Conservation (phyloP, 2,888 invertebrate species). For the Drosophila picticornis region DNA sequence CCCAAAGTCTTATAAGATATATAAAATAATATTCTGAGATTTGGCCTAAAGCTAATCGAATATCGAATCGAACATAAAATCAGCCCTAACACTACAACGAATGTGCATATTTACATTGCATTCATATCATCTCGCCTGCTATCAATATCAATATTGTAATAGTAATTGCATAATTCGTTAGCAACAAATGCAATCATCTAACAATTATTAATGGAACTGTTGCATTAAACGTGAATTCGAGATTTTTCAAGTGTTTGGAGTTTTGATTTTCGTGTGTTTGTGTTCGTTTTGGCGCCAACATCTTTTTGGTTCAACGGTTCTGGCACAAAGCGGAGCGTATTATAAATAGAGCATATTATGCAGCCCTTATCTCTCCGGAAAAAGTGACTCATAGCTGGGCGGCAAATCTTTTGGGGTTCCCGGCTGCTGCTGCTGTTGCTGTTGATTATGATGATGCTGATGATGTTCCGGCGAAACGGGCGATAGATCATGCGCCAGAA, state of each 20-base stretch:
- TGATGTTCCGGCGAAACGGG: conserved; percentile 56
- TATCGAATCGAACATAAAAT: conserved; percentile 37
- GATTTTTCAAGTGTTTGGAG: conserved; percentile 13
- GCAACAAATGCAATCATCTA: conserved; percentile 22
- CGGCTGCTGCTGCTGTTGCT: conserved; percentile 56
- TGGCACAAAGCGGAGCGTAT: conserved; percentile 69
- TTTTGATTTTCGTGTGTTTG: conserved; percentile 6
- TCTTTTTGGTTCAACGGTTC: conserved; percentile 41
- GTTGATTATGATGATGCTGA: conserved; percentile 31
- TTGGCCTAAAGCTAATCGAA: conserved; percentile 40
- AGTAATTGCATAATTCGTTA: conserved; percentile 3
- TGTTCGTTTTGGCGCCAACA: conserved; percentile 30
- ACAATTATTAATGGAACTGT: conserved; percentile 31
- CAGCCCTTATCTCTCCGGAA: conserved; percentile 83
- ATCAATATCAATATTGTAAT: conserved; percentile 17
- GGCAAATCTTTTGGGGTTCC: conserved; percentile 84
- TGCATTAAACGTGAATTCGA: conserved; percentile 33
- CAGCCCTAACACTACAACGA: conserved; percentile 42
- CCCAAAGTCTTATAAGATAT: conserved; percentile 33
- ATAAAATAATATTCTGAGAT: conserved; percentile 29
- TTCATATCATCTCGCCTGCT: conserved; percentile 9
- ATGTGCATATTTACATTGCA: conserved; percentile 57
- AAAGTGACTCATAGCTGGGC: conserved; percentile 84
- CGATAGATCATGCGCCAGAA: conserved; percentile 48
- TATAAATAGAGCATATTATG: neutral